Base-by-base conservation (phyloP, 1,140 invertebrate species). In the Drosophila teissieri region DNA sequence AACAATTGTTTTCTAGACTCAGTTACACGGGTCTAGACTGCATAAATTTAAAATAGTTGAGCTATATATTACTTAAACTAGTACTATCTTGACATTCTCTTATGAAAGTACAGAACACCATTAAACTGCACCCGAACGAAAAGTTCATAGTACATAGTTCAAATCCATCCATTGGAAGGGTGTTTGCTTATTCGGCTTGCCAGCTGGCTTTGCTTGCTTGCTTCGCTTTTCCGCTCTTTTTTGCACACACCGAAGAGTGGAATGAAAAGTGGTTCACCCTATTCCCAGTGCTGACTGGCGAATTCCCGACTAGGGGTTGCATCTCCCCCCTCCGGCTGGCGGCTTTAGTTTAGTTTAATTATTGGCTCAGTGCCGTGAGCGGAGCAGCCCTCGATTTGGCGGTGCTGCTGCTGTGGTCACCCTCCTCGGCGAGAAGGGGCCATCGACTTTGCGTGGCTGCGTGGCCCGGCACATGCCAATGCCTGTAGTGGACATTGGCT, bases 321-420 rank as follows among this genome's bases (percentile, higher is more conserved):
- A 63, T 44, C 52, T 65, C 42, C 53, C 52, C 52, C 67, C 54
- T 73, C 36, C 36, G 39, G 54, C 42, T 78, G 75, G 15, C 58
- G 70, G 61, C 78, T 81, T 81, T 81, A 81, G 62, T 80, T 80
- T 80, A 80, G 76, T 88, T 86, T 86, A 86, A 83, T 88, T 88
- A 86, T 88, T 82, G 74, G 83, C 83, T 86, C 75, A 69, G 60
- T 88, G 70, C 68, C 68, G 45, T 49, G 62, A 48, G 56, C 60
- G 60, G 63, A 49, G 61, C 60, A 77, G 62, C 67, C 62, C 69
- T 82, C 68, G 24, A 40, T 42, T 48, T 36, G 27, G 15, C 46
- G 34, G 31, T 55, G 15, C 8, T 49, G 36, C 44, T 70, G 27
- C 40, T 69, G 52, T 52, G 73, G 78, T 81, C 82, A 86, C 82